Evolutionary conservation across 2,113 vertebrate species (phyloP), one percentile per base, ranked within the genome.

Genomic region (Poeciliopsis retropinna): DNA sequence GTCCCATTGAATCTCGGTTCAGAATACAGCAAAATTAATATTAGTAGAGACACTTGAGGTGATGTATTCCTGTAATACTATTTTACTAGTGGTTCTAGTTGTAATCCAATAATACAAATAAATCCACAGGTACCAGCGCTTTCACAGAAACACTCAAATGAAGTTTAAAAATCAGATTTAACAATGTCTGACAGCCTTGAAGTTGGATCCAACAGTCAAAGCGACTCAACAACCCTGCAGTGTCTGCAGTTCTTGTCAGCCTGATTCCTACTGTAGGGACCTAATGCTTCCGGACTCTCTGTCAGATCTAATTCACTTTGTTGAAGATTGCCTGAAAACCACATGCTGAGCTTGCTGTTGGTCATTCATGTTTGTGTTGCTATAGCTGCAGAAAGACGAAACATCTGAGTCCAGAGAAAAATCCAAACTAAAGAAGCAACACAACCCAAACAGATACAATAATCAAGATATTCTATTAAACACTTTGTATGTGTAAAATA

Each of bases 301-400:
- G 70, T 81, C 75, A 68, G 28, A 76, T 66, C 54, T 65, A 47
- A 47, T 83, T 84, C 44, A 14, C 22, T 71, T 82, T 39, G 15
- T 22, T 64, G 37, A 3, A 31, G 73, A 41, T 74, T n/a, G 31
- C 15, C 73, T 51, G 34, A 34, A 60, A 81, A 31, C 28, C 14
- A 32, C 22, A n/a, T 39, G 41, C 67, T 75, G 74, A 28, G 7
- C 66, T 82, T 14, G 22, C 32, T 61, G 71, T 9, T 32, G 28
- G 64, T 27, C 69, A 63, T 57, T 78, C 54, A 39, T 60, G 65
- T 41, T 57, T 6, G 28, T 31, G 71, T 67, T 32, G 64, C 61
- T 29, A 14, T 25, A 41, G 25, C 0, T 4, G 34, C 54, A 78
- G 44, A 4, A 14, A 62, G 3, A 1, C 39, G 4, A 67, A 81